Evolutionary conservation across 2,797 vertebrate genomes (phyloP), one percentile per base, ranked within the genome.

Genomic region (Hylomyscus alleni): DNA sequence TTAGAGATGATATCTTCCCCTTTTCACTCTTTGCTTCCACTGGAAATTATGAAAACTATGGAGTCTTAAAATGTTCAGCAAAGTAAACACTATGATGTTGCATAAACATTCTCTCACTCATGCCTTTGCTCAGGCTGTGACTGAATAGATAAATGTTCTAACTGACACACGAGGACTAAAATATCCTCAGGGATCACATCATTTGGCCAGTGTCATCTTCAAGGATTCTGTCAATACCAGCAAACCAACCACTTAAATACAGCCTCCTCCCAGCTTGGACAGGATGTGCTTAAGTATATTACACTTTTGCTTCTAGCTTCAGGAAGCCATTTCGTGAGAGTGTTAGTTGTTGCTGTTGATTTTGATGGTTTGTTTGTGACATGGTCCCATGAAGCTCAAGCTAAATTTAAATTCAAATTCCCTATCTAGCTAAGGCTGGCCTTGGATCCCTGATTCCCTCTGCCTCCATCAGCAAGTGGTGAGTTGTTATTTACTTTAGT

Each of bases 31-130:
- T 26, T 56, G 2, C 84, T 77, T 92, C 40, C 22, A 73, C 89
- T 7, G 50, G 92, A 91, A 95, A 60, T 92, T 56, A 6, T 73
- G 47, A 95, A 72, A 92, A 82, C 92, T 72, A 50, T 62, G 50
- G 7, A 77, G 90, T 86, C 19, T 82, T 72, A 67, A 93, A 94
- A 76, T 62, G 34, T 72, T 62, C 60, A 13, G 81, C 76, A 86
- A 72, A 34, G 34, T 92, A 80, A 73, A 40, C 34, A 44, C 5
- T 31, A 86, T 0, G 56, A 40, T 24, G 87, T 90, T 73, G 54
- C 14, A 40, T 34, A 65, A 5, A 83, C 9, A 56, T 86, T 34
- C 60, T 44, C 26, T 92, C 62, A 34, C 72, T 95, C 4, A 37
- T 29, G 47, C 1, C 40, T 92, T 95, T 56, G 37, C 44, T 91